Base-by-base conservation (phyloP, 2,113 vertebrate genomes). In the Callospermophilus lateralis region DNA sequence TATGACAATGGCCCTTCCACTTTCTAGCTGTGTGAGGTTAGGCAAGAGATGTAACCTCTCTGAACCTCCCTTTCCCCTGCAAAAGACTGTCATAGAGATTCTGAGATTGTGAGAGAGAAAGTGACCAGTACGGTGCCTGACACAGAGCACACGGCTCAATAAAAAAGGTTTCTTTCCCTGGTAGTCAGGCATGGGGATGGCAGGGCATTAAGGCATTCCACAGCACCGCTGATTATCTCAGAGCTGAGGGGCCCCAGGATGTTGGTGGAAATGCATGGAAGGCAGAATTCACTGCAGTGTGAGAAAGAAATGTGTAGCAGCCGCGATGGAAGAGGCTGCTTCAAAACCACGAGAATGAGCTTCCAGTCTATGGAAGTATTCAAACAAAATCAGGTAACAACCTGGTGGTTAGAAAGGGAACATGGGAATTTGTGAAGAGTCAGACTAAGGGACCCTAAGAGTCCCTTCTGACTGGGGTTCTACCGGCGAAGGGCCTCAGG, bases 101-200 rank as follows among this genome's bases (percentile, higher is more conserved):
- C 70, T 9, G 10, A 13, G 32, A 19, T 6, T 65, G 77, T 9
- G 13, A 13, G 32, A 19, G 0, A 8, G 48, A 0, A 0, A 5
- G 19, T 17, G 5, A 6, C 3, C 45, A 39, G 53, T n/a, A 20
- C 8, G 3, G 32, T 26, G 70, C 80, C 48, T 6, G n/a, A 83
- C 9, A 6, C 12, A 19, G 20, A 39, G 26, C 12, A 3, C 0
- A 63, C 0, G 17, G 61, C 45, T 81, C 91, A 32, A 7, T 5
- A 37, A 20, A 55, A 19, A 42, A 48, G 32, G 28, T 4, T 10
- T 30, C 81, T n/a, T 19, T 19, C 8, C 15, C 11, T 34, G 6
- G 2, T n/a, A 5, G 32, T 26, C 55, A 37, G 63, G 26, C 4
- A 22, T 8, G 6, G 0, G 16, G 2, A 4, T 30, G 26, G 28